phyloP scores from a whole-genome alignment of 2,113 vertebrate genomes.

The Urocolius indicus region DNA sequence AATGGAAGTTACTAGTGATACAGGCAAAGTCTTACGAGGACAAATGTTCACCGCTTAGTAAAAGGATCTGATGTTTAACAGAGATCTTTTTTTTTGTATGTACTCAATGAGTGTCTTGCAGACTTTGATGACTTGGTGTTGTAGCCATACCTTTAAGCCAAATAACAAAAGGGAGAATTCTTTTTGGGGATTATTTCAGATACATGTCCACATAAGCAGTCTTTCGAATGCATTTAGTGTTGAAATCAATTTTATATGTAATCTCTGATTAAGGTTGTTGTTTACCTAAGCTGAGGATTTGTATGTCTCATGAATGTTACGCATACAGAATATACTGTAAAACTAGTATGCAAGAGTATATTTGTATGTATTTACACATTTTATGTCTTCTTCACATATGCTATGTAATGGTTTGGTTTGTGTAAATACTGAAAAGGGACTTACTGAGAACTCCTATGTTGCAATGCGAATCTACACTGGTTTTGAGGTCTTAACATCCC shows the following conservation, averaged over 20 bases:
- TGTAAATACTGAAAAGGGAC: not conserved
- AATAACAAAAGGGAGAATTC: not conserved
- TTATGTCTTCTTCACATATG: not conserved
- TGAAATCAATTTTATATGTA: not conserved
- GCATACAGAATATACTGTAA: not conserved
- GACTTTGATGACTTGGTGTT: not conserved
- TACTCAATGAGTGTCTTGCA: not conserved
- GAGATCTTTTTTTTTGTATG: not conserved
- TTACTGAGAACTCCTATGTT: not conserved
- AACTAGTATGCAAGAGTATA: not conserved
- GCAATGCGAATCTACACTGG: not conserved
- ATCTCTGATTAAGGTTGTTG: not conserved
- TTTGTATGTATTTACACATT: not conserved
- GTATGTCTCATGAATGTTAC: too few relatives aligned
- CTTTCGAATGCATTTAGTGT: not conserved
- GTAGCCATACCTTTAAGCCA: not conserved
- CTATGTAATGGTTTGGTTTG: not conserved
- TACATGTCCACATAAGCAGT: not conserved
- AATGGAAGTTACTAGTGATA: not conserved
- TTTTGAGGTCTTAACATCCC: not conserved
- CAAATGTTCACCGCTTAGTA: not conserved
- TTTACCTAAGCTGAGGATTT: not conserved
- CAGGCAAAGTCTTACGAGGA: not conserved
- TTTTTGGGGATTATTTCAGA: not conserved
- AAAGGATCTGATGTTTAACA: not conserved